Percentiles rank a stretch among this genome's conserved stretches.
phyloP scores from a whole-genome alignment of 1,140 invertebrate species.

The Venturia canescens region DNA sequence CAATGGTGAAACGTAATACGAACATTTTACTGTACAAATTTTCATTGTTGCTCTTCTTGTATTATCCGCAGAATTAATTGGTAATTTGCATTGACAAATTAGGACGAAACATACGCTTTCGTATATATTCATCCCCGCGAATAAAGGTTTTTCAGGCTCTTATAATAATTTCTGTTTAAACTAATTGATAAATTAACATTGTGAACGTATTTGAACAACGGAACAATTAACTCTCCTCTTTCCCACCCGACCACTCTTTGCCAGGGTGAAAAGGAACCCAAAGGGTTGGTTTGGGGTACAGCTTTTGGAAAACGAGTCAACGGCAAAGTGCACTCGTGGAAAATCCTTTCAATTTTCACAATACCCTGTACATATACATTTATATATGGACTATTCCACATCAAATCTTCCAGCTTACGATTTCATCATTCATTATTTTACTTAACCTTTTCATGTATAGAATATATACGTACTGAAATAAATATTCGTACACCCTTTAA shows the following conservation, averaged over 20 bases:
- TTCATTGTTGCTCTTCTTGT: no score
- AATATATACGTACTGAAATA: no score
- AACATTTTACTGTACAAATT: no score
- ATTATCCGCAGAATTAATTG: no score
- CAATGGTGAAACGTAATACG: no score
- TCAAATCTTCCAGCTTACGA: no score
- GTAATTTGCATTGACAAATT: no score
- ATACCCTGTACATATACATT: neutral
- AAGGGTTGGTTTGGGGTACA: neutral
- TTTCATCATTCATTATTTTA: no score
- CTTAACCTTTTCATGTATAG: no score
- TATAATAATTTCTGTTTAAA: neutral
- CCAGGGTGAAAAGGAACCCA: neutral
- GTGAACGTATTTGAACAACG: constrained; percentile 15
- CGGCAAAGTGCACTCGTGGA: constrained; percentile 27
- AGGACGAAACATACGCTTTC: no score
- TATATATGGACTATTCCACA: neutral
- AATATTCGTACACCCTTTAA: no score
- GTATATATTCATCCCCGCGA: no score
- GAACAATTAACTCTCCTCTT: constrained; percentile 16
- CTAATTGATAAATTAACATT: constrained; percentile 39
- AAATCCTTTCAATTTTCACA: constrained; percentile 35
- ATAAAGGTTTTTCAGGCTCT: neutral
- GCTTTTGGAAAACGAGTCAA: constrained; percentile 26
- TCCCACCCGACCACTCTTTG: neutral